Base-by-base conservation (phyloP, 1,140 invertebrate species). In the Neodiprion virginianus region DNA sequence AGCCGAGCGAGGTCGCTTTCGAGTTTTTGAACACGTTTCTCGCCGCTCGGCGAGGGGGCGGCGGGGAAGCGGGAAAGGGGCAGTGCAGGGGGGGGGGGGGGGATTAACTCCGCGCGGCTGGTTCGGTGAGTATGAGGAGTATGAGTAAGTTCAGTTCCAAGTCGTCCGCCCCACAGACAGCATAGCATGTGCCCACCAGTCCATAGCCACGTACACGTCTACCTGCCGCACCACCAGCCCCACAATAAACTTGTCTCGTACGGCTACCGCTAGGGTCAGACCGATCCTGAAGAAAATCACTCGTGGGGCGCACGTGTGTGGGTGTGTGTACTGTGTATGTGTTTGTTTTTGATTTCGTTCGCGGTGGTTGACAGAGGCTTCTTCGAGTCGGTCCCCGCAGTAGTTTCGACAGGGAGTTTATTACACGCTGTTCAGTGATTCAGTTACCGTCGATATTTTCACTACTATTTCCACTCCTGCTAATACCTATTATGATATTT, bases 151-250 rank as follows among this genome's bases (percentile, higher is more conserved):
- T 23, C 68, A 47, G 68, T 69, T 28, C 21, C 21, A 11, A 21
- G 68, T 23, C 53, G 53, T 61, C 53, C 53, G 53, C 53, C 53
- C 4, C 0, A 61, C 23, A 76, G 78, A 84, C 76, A 84, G 78
- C 83, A 74, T 87, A 87, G 87, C 83, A 87, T 87, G 87, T 84
- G 84, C 85, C 81, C 83, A 82, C 77, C 78, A 85, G 83, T 82
- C 74, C 78, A 76, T 73, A 81, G 69, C 69, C 80, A 77, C 80
- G 80, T 81, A 78, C 74, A 81, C 81, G 78, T 80, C 72, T 79
- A 83, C 74, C 78, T 81, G 75, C 81, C 79, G 74, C 80, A 86
- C 73, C 81, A 83, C 69, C 84, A 86, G 71, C 79, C 81, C 72
- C 79, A 83, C 72, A 81, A 83, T 81, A 83, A 85, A 79, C 83